Base-by-base conservation (phyloP, 92 coral and sea anemone genomes). In the Palythoa caribaeorum region DNA sequence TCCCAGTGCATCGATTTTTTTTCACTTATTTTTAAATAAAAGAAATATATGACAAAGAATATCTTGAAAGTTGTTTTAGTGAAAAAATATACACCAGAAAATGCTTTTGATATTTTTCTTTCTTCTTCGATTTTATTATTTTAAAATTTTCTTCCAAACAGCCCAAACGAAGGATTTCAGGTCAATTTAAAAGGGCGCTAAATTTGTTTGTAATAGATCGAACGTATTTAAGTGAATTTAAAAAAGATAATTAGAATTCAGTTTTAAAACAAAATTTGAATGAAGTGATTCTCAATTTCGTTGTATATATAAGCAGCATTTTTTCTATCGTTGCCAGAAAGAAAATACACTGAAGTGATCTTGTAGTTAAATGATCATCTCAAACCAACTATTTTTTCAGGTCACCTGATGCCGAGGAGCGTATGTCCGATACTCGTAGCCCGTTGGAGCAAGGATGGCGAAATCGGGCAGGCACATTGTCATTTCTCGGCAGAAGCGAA, bases 371-470 rank as follows among this genome's bases (percentile, higher is more conserved):
- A 44, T 19, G 2, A 55, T 80, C 35, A 17, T n/a, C 86, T 76
- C 63, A 15, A 57, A 57, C 63, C n/a, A 0, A 28, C n/a, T 44
- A 3, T 44, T 44, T 1, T 8, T 76, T 40, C 76, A 80, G 77
- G 83, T 28, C 40, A 88, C 70, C 76, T 72, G 59, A 47, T 88
- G 83, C 65, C 19, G 38, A 88, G 55, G 7, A 57, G 87, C 37
- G 21, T 88, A 13, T 38, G 21, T 8, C 87, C 80, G 1, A 88
- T 88, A 51, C 0, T 54, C 21, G 50, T 88, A 20, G 87, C 83
- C 3, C 87, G 80, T 38, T 88, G 91, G 91, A 68, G 74, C 71
- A 88, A 81, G 80, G 91, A 73, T 13, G 83, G 77, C 51, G 35
- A 74, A 38, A 74, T 74, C 54, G 52, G 60, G 12, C 85, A 88